Evolutionary conservation across 1,140 invertebrate genomes (phyloP).

Genomic region (Leptinotarsa lineolata): DNA sequence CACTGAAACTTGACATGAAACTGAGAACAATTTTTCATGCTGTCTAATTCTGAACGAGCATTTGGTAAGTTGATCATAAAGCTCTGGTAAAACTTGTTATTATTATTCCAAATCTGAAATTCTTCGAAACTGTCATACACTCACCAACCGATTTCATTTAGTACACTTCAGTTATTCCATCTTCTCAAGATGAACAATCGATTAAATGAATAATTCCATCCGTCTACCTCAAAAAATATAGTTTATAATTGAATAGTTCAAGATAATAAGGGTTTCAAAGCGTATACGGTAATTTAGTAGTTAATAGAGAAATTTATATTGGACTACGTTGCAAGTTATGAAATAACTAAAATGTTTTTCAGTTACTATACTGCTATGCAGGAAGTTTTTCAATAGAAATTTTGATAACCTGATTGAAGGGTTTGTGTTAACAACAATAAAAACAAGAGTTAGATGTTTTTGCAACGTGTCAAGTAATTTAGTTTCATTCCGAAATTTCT

Average conservation of each 20-base stretch:
- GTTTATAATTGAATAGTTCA: slow-evolving; percentile 40
- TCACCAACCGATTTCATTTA: too few relatives aligned
- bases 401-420: slow-evolving; percentile 12
- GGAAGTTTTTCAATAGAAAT: slow-evolving; percentile 26
- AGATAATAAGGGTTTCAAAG: slow-evolving; percentile 43
- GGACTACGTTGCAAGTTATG: slow-evolving; percentile 43
- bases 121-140: too few relatives aligned
- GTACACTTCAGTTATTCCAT: background rate
- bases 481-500: too few relatives aligned
- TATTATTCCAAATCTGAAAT: too few relatives aligned
- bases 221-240: slow-evolving; percentile 48
- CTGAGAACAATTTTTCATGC: too few relatives aligned
- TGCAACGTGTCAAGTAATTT: background rate
- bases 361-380: slow-evolving; percentile 35
- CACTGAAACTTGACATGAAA: too few relatives aligned
- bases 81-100: too few relatives aligned
- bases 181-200: background rate
- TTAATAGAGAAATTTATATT: slow-evolving; percentile 30
- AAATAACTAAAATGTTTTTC: slow-evolving; percentile 45
- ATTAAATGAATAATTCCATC: slow-evolving; percentile 39
- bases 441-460: background rate
- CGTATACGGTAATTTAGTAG: slow-evolving; percentile 49
- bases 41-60: too few relatives aligned
- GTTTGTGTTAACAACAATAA: slow-evolving; percentile 11
- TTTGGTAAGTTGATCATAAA: too few relatives aligned